Evolutionary conservation across 2,888 invertebrate species (phyloP).

Genomic region (Mayetiola destructor): DNA sequence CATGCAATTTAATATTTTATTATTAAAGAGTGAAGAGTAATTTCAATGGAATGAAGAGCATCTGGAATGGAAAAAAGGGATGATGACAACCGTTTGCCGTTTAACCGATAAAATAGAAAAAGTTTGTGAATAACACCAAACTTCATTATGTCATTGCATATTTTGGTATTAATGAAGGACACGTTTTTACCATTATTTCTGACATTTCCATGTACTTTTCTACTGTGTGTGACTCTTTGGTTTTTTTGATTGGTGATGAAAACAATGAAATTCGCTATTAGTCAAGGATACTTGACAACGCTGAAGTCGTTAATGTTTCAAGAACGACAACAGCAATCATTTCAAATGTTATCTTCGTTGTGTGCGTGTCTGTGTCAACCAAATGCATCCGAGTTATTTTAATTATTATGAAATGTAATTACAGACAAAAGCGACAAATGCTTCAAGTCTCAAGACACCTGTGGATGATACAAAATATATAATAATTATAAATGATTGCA

Average conservation of each 20-base stretch:
- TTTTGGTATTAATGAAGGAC: constrained; percentile 2
- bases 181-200: constrained; percentile 5
- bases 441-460: too few relatives aligned
- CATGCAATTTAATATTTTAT: too few relatives aligned
- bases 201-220: too few relatives aligned
- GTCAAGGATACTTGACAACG: not conserved
- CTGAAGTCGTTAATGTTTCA: not conserved
- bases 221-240: not conserved
- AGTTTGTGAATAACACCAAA: not conserved
- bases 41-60: too few relatives aligned
- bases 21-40: too few relatives aligned
- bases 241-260: not conserved
- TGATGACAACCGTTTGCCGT: too few relatives aligned
- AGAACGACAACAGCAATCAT: not conserved
- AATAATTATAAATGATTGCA: too few relatives aligned
- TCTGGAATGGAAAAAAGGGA: too few relatives aligned
- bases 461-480: too few relatives aligned
- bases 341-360: not conserved
- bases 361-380: not conserved
- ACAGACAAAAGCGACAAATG: not conserved
- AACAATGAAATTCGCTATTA: not conserved
- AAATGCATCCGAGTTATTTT: not conserved
- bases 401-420: not conserved
- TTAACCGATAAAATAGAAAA: too few relatives aligned
- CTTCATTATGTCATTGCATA: constrained; percentile 5